These are phyloP conservation scores for Pseudomyrmex cubaensis DNA, from an alignment of 1,140 invertebrate genomes.

Conservation along the genomic window DNA sequence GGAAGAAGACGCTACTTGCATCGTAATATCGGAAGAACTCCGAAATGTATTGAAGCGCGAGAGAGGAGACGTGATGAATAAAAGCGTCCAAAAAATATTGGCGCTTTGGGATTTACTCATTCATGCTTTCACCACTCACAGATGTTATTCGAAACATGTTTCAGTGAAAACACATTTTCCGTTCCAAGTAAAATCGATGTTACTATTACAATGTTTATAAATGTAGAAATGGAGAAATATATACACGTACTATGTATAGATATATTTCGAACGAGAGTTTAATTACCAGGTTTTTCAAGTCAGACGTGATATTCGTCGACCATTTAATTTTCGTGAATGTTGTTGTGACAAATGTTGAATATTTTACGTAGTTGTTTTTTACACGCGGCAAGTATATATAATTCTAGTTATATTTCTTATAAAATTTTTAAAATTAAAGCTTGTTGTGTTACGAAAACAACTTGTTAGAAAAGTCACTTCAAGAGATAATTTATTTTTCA, in stretches of 20 bases:
- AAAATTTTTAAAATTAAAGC: neutral
- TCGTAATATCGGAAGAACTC: constrained; percentile 23
- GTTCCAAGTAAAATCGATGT: neutral
- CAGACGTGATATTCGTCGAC: too few species aligned
- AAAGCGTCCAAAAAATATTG: constrained; percentile 19
- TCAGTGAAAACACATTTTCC: neutral
- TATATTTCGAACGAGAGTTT: neutral
- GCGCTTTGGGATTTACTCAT: neutral
- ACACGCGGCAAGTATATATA: neutral
- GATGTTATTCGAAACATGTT: constrained; percentile 7
- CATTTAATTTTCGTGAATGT: too few species aligned
- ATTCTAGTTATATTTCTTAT: neutral
- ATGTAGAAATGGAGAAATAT: neutral
- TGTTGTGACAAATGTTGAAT: neutral
- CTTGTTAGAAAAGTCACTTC: neutral
- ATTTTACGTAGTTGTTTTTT: neutral
- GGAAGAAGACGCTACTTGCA: constrained; percentile 25
- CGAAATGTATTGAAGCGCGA: constrained; percentile 18
- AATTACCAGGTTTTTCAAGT: neutral
- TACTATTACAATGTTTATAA: neutral
- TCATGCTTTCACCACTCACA: neutral
- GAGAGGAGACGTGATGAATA: neutral
- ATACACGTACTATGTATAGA: too few species aligned
- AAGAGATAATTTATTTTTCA: neutral
- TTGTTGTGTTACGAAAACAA: neutral